A percentile compares a stretch with the other conserved stretches of the same genome.
Evolutionary conservation across 2,113 vertebrate genomes (phyloP).

Genomic region (Tachuris rubrigastra): DNA sequence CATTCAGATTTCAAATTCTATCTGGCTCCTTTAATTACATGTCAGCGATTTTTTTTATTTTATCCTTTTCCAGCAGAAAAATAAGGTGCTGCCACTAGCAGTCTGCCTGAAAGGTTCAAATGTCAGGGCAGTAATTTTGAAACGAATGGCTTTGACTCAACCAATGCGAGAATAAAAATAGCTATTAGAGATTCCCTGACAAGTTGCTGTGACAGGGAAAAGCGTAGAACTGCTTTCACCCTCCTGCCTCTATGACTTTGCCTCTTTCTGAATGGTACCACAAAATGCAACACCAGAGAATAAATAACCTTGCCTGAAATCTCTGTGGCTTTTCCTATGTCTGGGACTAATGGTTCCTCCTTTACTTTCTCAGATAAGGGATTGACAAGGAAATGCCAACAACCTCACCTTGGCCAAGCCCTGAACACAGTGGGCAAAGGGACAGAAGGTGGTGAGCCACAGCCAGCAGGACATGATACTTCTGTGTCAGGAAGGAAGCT

Average conservation of each 20-base stretch:
- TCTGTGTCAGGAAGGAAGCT: not conserved
- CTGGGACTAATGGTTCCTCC: not conserved
- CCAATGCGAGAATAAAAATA: not conserved
- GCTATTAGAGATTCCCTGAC: not conserved
- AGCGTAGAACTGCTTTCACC: not conserved
- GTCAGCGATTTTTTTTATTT: not conserved
- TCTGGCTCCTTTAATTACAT: constrained; percentile 19
- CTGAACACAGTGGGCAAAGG: not conserved
- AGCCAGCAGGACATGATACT: not conserved
- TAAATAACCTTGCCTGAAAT: not conserved
- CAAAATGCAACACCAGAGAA: not conserved
- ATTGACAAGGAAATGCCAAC: not conserved
- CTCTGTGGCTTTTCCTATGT: not conserved
- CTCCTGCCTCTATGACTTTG: not conserved
- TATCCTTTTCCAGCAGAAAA: not conserved
- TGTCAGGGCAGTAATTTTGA: constrained; percentile 16
- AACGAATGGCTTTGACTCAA: constrained; percentile 9
- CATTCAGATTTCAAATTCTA: constrained; percentile 18
- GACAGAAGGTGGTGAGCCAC: no score
- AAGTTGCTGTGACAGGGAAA: not conserved
- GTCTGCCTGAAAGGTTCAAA: constrained; percentile 19
- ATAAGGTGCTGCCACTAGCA: not conserved
- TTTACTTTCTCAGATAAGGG: not conserved
- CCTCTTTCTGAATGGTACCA: not conserved
- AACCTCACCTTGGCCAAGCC: not conserved